Base-by-base conservation (phyloP, 2,888 invertebrate genomes). In the Pristionchus mayeri region DNA sequence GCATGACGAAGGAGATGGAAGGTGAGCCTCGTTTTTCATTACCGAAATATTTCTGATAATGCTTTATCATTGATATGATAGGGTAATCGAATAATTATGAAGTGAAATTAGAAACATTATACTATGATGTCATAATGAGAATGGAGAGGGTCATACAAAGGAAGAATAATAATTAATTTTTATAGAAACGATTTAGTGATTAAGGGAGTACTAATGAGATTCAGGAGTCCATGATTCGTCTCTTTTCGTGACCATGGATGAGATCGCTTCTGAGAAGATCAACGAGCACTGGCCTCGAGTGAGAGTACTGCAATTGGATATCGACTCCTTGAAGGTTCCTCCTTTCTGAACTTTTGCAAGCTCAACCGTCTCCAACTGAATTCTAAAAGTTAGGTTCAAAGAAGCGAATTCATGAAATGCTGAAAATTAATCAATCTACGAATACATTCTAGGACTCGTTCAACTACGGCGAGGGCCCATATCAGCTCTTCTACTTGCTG, bases 381-480 rank as follows among this genome's bases (percentile, higher is more conserved):
- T n/a, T n/a, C n/a, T n/a, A n/a, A n/a, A n/a, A n/a, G n/a, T n/a
- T n/a, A n/a, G n/a, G n/a, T n/a, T n/a, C n/a, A n/a, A n/a, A n/a
- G n/a, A n/a, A n/a, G n/a, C n/a, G n/a, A n/a, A n/a, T n/a, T n/a
- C n/a, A n/a, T n/a, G n/a, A n/a, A n/a, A n/a, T n/a, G n/a, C n/a
- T 16, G 44, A 4, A 54, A 54, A 21, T 21, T 54, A 7, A 44
- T 44, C 44, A 44, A 44, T 44, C 44, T 21, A 44, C 52, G 1
- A 78, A 18, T 9, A 40, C 21, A 54, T 54, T 34, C 18, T n/a
- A 60, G 34, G 34, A 84, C 34, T 86, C 91, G 3, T 92, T 92
- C 87, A 92, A 92, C 86, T 92, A 92, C 82, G 92, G 91, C n/a
- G 92, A 92, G 75, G 92, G 92, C 9, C 85, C 87, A 21, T 92